Evolutionary conservation across 2,888 invertebrate species (phyloP).

Genomic region (Pimpla rufipes): DNA sequence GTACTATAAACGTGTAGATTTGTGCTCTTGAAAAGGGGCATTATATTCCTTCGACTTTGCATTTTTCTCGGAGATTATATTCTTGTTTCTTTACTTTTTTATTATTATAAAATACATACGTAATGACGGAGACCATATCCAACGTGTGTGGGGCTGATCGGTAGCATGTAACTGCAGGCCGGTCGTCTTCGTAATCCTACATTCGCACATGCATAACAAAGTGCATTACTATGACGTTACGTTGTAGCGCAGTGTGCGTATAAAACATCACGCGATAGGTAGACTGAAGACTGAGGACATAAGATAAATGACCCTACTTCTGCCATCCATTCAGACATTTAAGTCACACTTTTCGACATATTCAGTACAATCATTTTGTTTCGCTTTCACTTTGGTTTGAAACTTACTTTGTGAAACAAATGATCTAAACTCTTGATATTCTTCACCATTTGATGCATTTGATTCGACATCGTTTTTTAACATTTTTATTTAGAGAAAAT

Average conservation of each 20-base stretch:
- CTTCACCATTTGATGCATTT: neutral
- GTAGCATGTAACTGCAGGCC: slow-evolving; percentile 4
- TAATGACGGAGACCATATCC: slow-evolving; percentile 21
- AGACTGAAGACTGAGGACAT: slow-evolving; percentile 1
- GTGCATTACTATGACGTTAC: neutral
- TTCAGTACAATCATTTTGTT: neutral
- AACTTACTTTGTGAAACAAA: neutral
- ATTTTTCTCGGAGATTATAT: slow-evolving; percentile 37
- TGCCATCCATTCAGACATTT: neutral
- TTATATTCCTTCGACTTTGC: slow-evolving; percentile 41
- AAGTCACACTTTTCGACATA: neutral
- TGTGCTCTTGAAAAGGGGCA: slow-evolving; percentile 37
- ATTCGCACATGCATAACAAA: slow-evolving; percentile 39
- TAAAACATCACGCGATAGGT: neutral
- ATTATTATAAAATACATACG: neutral
- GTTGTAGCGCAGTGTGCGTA: neutral
- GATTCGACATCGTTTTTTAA: no score
- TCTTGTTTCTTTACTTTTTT: slow-evolving; percentile 33
- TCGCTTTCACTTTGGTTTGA: neutral
- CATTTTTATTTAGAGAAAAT: neutral
- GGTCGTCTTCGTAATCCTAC: slow-evolving; percentile 43
- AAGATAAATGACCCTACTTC: neutral
- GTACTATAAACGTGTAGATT: slow-evolving; percentile 40
- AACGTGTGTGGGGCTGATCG: neutral
- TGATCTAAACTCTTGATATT: neutral